These are phyloP conservation scores for Brenthis ino DNA, from an alignment of 2,888 invertebrate genomes.

Conservation along the genomic window DNA sequence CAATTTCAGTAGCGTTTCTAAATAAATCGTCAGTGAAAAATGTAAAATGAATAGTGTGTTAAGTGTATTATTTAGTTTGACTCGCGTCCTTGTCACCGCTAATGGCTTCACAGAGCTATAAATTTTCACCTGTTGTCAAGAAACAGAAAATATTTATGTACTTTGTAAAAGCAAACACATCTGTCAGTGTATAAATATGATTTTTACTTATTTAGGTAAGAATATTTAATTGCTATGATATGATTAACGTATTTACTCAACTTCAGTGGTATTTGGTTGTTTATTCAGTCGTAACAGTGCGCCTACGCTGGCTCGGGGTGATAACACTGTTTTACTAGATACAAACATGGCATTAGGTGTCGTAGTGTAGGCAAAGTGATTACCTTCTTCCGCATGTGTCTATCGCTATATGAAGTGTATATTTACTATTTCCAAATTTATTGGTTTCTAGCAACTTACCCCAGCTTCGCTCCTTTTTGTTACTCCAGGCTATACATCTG, in stretches of 20 bases:
- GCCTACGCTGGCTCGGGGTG: conserved; percentile 51
- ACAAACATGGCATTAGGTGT: conserved; percentile 54
- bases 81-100: conserved; percentile 47
- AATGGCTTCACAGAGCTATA: conserved; percentile 61
- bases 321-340: conserved; percentile 56
- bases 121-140: conserved; percentile 69
- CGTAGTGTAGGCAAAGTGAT: conserved; percentile 39
- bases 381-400: conserved; percentile 44
- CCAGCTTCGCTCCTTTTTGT: no score
- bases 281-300: conserved; percentile 50
- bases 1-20: conserved; percentile 32
- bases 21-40: conserved; percentile 48
- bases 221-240: conserved; percentile 67
- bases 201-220: conserved; percentile 68
- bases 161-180: conserved; percentile 67
- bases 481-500: no score
- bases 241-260: conserved; percentile 66
- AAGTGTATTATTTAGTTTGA: conserved; percentile 34
- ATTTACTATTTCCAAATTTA: neutral
- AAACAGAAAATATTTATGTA: conserved; percentile 67
- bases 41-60: conserved; percentile 39
- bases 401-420: neutral
- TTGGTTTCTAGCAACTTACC: no score
- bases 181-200: conserved; percentile 70
- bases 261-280: conserved; percentile 53